Percentiles rank a stretch among this genome's conserved stretches.
phyloP scores from a whole-genome alignment of 1,140 invertebrate species.

The Nasonia giraulti region DNA sequence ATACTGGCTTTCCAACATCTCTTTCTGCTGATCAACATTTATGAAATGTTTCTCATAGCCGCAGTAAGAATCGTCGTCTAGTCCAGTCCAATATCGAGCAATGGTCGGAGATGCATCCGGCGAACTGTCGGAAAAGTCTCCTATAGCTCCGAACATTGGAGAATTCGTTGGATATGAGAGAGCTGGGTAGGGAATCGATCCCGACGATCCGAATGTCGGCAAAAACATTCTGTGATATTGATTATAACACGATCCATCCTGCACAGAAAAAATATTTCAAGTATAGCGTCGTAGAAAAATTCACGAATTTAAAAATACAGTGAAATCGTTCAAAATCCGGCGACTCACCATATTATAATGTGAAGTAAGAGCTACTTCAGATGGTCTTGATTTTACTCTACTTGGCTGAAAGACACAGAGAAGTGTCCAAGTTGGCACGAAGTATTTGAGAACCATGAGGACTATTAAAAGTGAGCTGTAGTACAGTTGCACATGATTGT shows the following conservation, averaged over 20 bases:
- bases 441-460: constrained; percentile 73
- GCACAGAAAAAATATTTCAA: constrained; percentile 25
- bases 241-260: constrained; percentile 62
- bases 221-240: constrained; percentile 62
- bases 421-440: constrained; percentile 75
- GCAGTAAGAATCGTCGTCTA: constrained; percentile 55
- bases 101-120: constrained; percentile 61
- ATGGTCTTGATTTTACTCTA: constrained; percentile 62
- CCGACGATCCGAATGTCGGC: constrained; percentile 51
- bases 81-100: constrained; percentile 54
- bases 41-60: constrained; percentile 59
- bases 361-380: constrained; percentile 65
- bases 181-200: constrained; percentile 55
- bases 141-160: constrained; percentile 61
- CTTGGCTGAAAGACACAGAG: constrained; percentile 74
- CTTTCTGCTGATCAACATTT: constrained; percentile 53
- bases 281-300: constrained; percentile 7
- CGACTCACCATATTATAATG: constrained; percentile 62
- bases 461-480: constrained; percentile 72
- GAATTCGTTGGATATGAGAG: constrained; percentile 59
- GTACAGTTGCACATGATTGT: constrained; percentile 73
- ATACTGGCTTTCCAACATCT: constrained; percentile 55
- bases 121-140: constrained; percentile 64
- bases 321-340: not conserved
- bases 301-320: constrained; percentile 3